Evolutionary conservation across 2,113 vertebrate species (phyloP), one percentile per base, ranked within the genome.

Genomic region (Mystacornis crossleyi): DNA sequence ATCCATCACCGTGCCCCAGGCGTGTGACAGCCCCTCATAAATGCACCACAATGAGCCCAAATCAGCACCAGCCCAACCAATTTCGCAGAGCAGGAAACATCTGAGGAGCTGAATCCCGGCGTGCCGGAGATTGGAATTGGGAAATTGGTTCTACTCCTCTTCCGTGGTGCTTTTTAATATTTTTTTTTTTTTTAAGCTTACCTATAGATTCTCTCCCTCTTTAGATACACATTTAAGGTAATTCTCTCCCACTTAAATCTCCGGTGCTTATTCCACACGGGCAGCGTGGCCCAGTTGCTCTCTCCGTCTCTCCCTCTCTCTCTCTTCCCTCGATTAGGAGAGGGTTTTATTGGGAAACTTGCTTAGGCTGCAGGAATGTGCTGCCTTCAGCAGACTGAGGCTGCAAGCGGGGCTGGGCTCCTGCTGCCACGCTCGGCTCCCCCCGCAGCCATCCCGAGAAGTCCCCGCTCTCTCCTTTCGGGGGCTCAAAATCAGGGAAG

Each of bases 141-240:
- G 96, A 96, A 96, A 97, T 97, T 97, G 97, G 97, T 97, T 97
- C 97, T 96, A 96, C 92, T 96, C 75, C 90, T 96, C 90, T 96
- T 94, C 4, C 5, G 75, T 51, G 62, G 53, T 23, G 54, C 57
- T 25, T 77, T 83, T 57, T 81, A 60, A 81, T 88, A 25, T 83
- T 60, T 89, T 78, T 71, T 84, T 71, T 69, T 58, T 79, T 64
- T 70, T 73, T 2, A 66, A 94, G 61, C 54, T 79, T 58, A 95
- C 95, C 95, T 95, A 80, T 73, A 93, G 84, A 83, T 90, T 83
- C 85, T 45, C 54, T 81, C 58, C 88, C 34, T 83, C 45, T 83
- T 87, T 51, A 95, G 90, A 89, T 83, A 90, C 25, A 48, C 92
- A 86, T 96, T 96, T 95, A 96, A 97, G 93, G 95, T 97, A 97